Base-by-base conservation (phyloP, 2,888 invertebrate genomes). In the Chironomus riparius region DNA sequence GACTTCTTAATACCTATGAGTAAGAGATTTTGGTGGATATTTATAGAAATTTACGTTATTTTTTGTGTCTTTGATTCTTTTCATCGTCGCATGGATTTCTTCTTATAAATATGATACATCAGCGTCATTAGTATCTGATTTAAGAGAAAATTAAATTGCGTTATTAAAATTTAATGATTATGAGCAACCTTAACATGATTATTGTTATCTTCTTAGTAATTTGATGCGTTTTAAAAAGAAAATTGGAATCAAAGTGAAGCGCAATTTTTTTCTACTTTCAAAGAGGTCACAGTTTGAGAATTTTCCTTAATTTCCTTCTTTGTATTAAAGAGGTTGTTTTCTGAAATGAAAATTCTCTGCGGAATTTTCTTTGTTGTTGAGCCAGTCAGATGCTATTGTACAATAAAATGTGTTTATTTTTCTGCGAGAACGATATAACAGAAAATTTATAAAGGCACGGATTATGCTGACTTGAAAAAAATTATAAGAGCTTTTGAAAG, bases 41-140 rank as follows among this genome's bases (percentile, higher is more conserved):
- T 71, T 71, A 56, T 71, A 71, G 71, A 71, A 21, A 22, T 21
- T 71, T 48, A 56, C 50, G 71, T 71, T 56, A 56, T 71, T 22
- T 56, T 18, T 65, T 65, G 1, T 65, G 18, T 13, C 65, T 65
- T 18, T 15, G 18, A 56, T 56, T 56, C 7, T 56, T 56, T 56
- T 56, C 18, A 18, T 56, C 18, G 56, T 15, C 18, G 56, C 56
- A 56, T n/a, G 56, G 18, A 56, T 15, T 56, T 56, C n/a, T 56
- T 56, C 18, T 56, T 56, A 10, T 10, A 38, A 38, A 28, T 28
- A 28, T 28, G 28, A 28, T 28, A 28, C 28, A 28, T 38, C 38
- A 10, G 38, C 38, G 38, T 38, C 38, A 38, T 38, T 38, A 38
- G 38, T 38, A 38, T 38, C 38, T 38, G 38, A 38, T 38, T 38